Conservation (phyloP, 2,113 vertebrate species). For the Dromiciops gliroides region DNA sequence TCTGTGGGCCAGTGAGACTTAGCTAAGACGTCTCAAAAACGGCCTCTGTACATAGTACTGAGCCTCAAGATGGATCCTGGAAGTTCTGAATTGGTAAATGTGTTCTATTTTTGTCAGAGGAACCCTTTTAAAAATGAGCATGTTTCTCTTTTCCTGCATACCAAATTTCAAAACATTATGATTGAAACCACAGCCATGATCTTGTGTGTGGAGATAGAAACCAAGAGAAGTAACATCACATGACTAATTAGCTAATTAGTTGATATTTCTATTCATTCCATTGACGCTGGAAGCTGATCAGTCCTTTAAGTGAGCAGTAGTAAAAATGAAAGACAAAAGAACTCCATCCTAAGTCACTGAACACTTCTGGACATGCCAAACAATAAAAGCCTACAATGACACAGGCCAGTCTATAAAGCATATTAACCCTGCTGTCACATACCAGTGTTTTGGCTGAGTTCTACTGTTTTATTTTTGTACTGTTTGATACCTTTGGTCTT, state of each 20-base stretch:
- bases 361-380: not conserved
- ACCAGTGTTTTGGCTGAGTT: not conserved
- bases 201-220: not conserved
- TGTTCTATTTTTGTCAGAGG: slow-evolving; percentile 17
- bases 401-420: not conserved
- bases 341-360: not conserved
- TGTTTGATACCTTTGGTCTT: accelerated
- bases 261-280: not conserved
- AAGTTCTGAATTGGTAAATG: not conserved
- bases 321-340: not conserved
- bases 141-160: not conserved
- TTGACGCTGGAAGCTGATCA: not conserved
- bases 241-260: not conserved
- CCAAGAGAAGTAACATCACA: not conserved
- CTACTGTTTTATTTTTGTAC: not conserved
- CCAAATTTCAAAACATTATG: accelerated
- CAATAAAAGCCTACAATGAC: too few species aligned
- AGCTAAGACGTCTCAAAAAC: slow-evolving; percentile 55
- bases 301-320: not conserved
- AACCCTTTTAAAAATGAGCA: slow-evolving; percentile 9
- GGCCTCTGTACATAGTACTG: slow-evolving; percentile 22
- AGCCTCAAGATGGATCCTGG: slow-evolving; percentile 38
- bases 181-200: not conserved
- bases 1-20: not conserved
- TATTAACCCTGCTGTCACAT: not conserved